Evolutionary conservation across 1,140 invertebrate genomes (phyloP), one percentile per base, ranked within the genome.

Genomic region (Drosophila nigromelanica): DNA sequence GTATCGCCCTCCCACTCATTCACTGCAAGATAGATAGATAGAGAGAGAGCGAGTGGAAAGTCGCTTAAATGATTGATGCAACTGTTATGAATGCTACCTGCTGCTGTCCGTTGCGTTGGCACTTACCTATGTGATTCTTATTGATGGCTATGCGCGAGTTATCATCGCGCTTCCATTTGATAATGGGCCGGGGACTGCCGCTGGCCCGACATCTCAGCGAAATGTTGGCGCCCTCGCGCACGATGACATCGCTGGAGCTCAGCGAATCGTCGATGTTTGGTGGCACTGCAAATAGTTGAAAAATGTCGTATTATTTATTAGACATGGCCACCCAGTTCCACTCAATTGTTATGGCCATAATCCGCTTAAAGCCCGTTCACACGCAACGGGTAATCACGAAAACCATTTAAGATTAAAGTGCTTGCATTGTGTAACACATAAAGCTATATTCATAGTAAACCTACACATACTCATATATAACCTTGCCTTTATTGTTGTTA

Each of bases 121-220:
- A 77, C 83, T 90, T 89, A 97, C 96, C 96, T 90, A 95, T 93
- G 74, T 95, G 93, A 83, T 95, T 96, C 92, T 96, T 97, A 93
- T 96, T 97, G 92, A 97, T 96, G 89, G 95, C 94, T 83, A 97
- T 97, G 92, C 95, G 95, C 68, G 94, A 94, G 87, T 95, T 95
- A 92, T 98, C 97, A 90, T 98, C 97, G 63, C 97, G 94, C 91
- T 97, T 96, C 97, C 97, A 98, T 92, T 96, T 97, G 80, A 98
- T 96, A 73, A 93, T 96, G 5, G 97, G 97, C 71, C 95, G 94
- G 59, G 97, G 98, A 89, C 96, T 97, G 83, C 98, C 98, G 66
- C 95, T 96, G 48, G 97, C 97, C 90, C 96, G 95, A 92, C 97
- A 98, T 75, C 94, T 95, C 67, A 98, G 93, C 15, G 95, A 97